A percentile compares a stretch with the other conserved stretches of the same genome.
Conservation (phyloP, 1,140 invertebrate species). For the Oryctes rhinoceros region DNA sequence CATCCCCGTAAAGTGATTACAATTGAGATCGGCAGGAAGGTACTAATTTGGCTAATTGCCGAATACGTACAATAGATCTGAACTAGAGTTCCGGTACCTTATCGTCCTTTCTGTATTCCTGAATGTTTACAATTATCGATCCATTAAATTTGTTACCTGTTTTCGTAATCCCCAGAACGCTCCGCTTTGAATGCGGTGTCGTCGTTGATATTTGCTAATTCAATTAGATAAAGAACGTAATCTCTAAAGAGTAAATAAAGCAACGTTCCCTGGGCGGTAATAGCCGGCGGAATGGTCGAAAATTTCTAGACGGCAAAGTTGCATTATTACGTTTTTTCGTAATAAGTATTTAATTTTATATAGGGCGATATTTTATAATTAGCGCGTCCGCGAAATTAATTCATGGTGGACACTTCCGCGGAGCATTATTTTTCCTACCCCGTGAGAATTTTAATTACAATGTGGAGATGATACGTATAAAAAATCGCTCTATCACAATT, state of each 20-base stretch:
- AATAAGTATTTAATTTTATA: constrained; percentile 29
- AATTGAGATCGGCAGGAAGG: too few relatives aligned
- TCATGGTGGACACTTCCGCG: background rate
- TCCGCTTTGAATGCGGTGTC: too few relatives aligned
- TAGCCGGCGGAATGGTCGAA: background rate
- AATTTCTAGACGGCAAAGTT: background rate
- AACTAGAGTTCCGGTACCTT: too few relatives aligned
- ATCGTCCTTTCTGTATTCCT: too few relatives aligned
- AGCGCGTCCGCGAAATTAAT: constrained; percentile 24
- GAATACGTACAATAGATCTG: too few relatives aligned
- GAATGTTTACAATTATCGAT: too few relatives aligned
- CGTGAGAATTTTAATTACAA: constrained; percentile 21
- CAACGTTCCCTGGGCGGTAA: background rate
- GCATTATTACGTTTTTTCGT: constrained; percentile 3
- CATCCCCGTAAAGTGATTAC: too few relatives aligned
- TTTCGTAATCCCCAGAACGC: too few relatives aligned
- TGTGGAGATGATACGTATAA: constrained; percentile 7
- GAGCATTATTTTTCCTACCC: constrained; percentile 20
- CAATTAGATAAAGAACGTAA: background rate
- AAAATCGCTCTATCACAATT: constrained; percentile 32
- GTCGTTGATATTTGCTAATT: background rate
- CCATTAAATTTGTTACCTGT: too few relatives aligned
- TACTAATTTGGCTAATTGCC: too few relatives aligned
- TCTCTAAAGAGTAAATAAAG: background rate
- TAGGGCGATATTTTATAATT: constrained; percentile 28